Percentiles rank a stretch among this genome's conserved stretches.
Evolutionary conservation across 2,888 invertebrate genomes (phyloP).

Genomic region (Drosophila bunnanda): DNA sequence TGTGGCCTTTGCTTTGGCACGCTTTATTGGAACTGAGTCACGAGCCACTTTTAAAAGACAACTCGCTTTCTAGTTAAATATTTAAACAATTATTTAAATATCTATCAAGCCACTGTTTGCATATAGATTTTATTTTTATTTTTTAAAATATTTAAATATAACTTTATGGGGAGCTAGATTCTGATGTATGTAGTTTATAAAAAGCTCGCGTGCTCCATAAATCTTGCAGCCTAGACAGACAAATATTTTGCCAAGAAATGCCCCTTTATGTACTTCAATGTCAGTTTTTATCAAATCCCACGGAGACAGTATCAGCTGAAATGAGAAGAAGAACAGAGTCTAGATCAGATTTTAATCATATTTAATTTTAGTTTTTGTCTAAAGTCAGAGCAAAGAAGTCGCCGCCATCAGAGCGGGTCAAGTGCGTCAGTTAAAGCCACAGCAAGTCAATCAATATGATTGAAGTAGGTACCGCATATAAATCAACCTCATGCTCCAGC

Average conservation of each 20-base stretch:
- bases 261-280: slow-evolving; percentile 52
- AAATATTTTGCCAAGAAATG: slow-evolving; percentile 51
- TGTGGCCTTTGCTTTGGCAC: slow-evolving; percentile 2
- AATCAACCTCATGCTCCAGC: slow-evolving; percentile 1
- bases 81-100: slow-evolving; percentile 6
- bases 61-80: slow-evolving; percentile 14
- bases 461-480: slow-evolving; percentile 51
- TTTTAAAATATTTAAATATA: slow-evolving; percentile 2
- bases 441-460: slow-evolving; percentile 42
- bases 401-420: slow-evolving; percentile 1
- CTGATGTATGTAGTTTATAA: slow-evolving; percentile 29
- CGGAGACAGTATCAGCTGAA: slow-evolving; percentile 26
- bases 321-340: not conserved
- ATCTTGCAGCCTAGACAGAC: slow-evolving; percentile 26
- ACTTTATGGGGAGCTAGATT: slow-evolving; percentile 13
- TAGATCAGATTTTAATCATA: slow-evolving; percentile 4
- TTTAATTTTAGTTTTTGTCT: slow-evolving; percentile 40
- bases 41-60: slow-evolving; percentile 5
- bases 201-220: slow-evolving; percentile 44
- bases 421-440: slow-evolving; percentile 5
- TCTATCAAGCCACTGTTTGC: not conserved
- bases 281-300: slow-evolving; percentile 40
- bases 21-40: slow-evolving; percentile 26
- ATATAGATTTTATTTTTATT: not conserved
- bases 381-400: slow-evolving; percentile 13